phyloP scores from a whole-genome alignment of 2,888 invertebrate genomes.

The Drosophila atripex region DNA sequence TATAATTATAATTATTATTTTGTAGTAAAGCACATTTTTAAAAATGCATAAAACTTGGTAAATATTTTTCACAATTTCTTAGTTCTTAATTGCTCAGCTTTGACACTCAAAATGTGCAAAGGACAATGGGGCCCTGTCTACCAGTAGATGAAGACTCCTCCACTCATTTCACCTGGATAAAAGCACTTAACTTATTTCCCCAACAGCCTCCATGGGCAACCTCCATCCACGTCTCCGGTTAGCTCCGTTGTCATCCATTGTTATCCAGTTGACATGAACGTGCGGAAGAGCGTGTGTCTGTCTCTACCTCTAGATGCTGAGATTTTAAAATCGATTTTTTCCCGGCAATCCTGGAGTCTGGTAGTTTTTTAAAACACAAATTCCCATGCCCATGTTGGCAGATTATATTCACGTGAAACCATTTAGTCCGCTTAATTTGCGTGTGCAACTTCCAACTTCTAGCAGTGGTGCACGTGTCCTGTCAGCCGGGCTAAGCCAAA shows the following conservation, averaged over 20 bases:
- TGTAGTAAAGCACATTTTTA: too few relatives aligned
- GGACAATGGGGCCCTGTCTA: not conserved
- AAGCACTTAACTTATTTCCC: slow-evolving; percentile 30
- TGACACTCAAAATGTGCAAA: slow-evolving; percentile 1
- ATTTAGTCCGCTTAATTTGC: slow-evolving; percentile 53
- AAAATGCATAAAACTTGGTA: too few relatives aligned
- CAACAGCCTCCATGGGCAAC: not conserved
- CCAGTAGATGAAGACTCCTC: not conserved
- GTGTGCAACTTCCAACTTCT: slow-evolving; percentile 16
- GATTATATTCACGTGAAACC: slow-evolving; percentile 84
- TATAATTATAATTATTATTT: too few relatives aligned
- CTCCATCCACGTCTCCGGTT: slow-evolving; percentile 25
- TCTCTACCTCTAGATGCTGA: slow-evolving; percentile 14
- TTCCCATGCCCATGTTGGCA: slow-evolving; percentile 40
- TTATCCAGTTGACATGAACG: slow-evolving; percentile 74
- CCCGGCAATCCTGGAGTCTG: not conserved
- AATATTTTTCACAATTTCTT: not conserved
- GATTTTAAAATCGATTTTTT: slow-evolving; percentile 42
- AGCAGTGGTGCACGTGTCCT: slow-evolving; percentile 60
- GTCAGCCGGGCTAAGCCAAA: slow-evolving; percentile 71
- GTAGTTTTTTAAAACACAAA: slow-evolving; percentile 13
- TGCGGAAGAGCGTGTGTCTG: slow-evolving; percentile 73
- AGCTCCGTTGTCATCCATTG: slow-evolving; percentile 55
- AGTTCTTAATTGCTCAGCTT: not conserved
- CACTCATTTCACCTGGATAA: slow-evolving; percentile 17